Evolutionary conservation across 2,797 vertebrate species (phyloP), one percentile per base, ranked within the genome.

Genomic region (Cryptoprocta ferox): DNA sequence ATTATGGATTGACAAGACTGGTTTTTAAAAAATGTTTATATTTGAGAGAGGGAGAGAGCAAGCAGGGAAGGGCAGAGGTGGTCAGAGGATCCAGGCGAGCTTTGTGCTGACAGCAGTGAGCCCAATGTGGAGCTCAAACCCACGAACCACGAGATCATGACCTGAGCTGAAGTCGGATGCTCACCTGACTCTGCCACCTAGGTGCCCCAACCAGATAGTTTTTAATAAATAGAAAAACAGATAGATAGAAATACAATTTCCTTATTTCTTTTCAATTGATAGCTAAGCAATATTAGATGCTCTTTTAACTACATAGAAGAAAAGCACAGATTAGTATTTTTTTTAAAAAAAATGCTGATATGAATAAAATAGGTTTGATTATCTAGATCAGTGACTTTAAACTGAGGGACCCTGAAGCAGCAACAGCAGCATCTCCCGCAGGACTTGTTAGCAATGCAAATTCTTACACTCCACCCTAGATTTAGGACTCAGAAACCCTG

Each of bases 301-400:
- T 63, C 28, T 87, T 89, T 88, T 94, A 80, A 95, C 42, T 71
- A 71, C n/a, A 50, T 73, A 70, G 32, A 65, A 92, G 91, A 90
- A 79, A 66, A 78, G 30, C 45, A 48, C 7, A n/a, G 30, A 32
- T 71, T 75, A 85, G 61, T 85, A 48, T 32, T 79, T 21, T 85
- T 89, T 65, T 24, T 9, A 10, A 45, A 30, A 42, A 97, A 85
- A 93, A 18, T 48, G 28, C n/a, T 79, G 39, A 92, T 10, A 96
- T 71, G 24, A 21, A n/a, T 35, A 71, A 78, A 66, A 16, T n/a
- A 70, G 32, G 59, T 89, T 56, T 89, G 37, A 70, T 68, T 83
- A 32, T 97, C 28, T 80, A 37, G 16, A 45, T 76, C 12, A 15
- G 12, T 75, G 26, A 6, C 59, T 88, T 12, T 95, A 45, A 85